phyloP scores from a whole-genome alignment of 2,797 vertebrate species.

The Eidolon dupreanum region DNA sequence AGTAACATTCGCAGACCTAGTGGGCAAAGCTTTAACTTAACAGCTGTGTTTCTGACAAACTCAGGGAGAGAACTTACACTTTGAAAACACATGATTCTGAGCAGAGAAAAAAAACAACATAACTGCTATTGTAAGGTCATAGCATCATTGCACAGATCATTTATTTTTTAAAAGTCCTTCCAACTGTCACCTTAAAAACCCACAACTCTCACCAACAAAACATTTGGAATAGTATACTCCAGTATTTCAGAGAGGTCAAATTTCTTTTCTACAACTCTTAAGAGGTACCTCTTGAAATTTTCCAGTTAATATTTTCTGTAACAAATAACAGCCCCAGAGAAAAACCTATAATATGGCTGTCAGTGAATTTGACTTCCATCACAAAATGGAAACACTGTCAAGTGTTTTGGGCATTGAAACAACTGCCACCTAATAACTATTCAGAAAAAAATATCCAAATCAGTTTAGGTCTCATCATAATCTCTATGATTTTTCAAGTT shows the following conservation, averaged over 20 bases:
- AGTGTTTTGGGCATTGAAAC: slow-evolving; percentile 25
- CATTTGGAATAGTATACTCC: background rate
- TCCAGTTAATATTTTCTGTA: slow-evolving; percentile 46
- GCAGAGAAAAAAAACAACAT: background rate
- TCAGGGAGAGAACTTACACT: background rate
- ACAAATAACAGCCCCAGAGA: slow-evolving; percentile 50
- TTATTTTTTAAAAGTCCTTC: slow-evolving; percentile 54
- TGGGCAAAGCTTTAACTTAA: background rate
- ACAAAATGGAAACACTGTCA: slow-evolving; percentile 56
- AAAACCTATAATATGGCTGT: slow-evolving; percentile 35
- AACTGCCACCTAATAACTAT: slow-evolving; percentile 38
- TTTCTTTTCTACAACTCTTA: slow-evolving; percentile 63
- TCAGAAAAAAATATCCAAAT: slow-evolving; percentile 17
- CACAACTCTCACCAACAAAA: slow-evolving; percentile 42
- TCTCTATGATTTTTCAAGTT: slow-evolving; percentile 43
- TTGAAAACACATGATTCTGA: background rate
- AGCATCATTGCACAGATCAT: background rate
- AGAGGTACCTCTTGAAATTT: slow-evolving; percentile 50
- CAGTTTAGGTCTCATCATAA: slow-evolving; percentile 14
- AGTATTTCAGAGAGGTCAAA: slow-evolving; percentile 23
- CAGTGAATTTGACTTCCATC: slow-evolving; percentile 58
- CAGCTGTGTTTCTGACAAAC: background rate
- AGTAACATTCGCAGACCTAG: background rate
- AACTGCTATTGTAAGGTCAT: background rate
- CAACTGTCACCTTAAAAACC: slow-evolving; percentile 55